Evolutionary conservation across 2,888 invertebrate species (phyloP).

Genomic region (Amiota communis): DNA sequence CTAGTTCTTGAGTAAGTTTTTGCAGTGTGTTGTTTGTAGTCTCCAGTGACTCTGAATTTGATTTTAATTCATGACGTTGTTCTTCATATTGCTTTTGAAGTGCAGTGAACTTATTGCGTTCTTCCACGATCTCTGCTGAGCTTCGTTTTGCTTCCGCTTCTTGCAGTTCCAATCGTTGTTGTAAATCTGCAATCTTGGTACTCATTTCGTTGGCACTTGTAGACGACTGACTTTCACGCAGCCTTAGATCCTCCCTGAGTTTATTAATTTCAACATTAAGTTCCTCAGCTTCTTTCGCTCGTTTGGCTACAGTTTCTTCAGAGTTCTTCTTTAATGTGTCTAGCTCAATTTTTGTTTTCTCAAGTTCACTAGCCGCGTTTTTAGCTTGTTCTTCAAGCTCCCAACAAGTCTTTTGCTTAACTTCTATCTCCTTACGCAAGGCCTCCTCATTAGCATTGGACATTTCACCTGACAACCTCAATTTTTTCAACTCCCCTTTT

Average conservation of each 20-base stretch:
- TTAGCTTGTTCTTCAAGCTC: slow-evolving; percentile 43
- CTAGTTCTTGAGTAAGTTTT: slow-evolving; percentile 49
- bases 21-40: slow-evolving; percentile 45
- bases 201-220: slow-evolving; percentile 1
- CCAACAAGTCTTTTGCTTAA: slow-evolving; percentile 26
- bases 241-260: neutral
- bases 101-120: slow-evolving; percentile 31
- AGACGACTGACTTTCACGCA: neutral
- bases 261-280: slow-evolving; percentile 1
- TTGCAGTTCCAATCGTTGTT: slow-evolving; percentile 42
- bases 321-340: slow-evolving; percentile 26
- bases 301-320: neutral
- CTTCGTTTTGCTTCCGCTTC: slow-evolving; percentile 36
- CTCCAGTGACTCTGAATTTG: slow-evolving; percentile 41
- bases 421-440: slow-evolving; percentile 29
- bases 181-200: slow-evolving; percentile 35
- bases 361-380: slow-evolving; percentile 41
- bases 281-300: neutral
- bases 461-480: slow-evolving; percentile 26
- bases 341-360: slow-evolving; percentile 31
- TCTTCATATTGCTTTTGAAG: slow-evolving; percentile 40
- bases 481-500: slow-evolving; percentile 58
- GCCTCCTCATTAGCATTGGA: slow-evolving; percentile 22
- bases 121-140: slow-evolving; percentile 38
- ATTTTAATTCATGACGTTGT: slow-evolving; percentile 44